These are phyloP conservation scores for Cercopithecus mona DNA, from an alignment of 2,113 vertebrate genomes.

Conservation along the genomic window DNA sequence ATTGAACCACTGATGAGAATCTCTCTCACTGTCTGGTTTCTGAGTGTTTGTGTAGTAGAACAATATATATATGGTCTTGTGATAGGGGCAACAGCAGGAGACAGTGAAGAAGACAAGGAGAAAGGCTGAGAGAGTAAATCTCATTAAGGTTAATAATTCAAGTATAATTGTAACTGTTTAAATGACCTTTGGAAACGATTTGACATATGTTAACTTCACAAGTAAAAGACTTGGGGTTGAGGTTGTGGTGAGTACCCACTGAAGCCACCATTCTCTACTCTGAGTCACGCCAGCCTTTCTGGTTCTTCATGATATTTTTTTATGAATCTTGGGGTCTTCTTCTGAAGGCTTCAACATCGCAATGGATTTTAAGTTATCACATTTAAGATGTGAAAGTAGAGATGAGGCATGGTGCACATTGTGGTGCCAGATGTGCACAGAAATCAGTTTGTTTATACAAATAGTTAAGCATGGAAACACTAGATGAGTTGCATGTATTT, in stretches of 20 bases:
- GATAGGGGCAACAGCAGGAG: neutral
- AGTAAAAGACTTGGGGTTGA: neutral
- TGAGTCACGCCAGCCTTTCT: neutral
- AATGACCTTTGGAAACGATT: neutral
- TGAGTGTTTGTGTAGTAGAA: neutral
- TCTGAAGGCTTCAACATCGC: neutral
- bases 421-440: neutral
- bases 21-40: neutral
- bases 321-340: neutral
- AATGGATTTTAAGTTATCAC: neutral
- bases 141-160: neutral
- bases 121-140: neutral
- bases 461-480: neutral
- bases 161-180: neutral
- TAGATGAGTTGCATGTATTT: neutral
- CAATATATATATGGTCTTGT: neutral
- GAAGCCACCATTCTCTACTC: neutral
- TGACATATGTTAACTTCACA: neutral
- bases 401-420: neutral
- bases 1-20: neutral
- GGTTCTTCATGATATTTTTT: neutral
- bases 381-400: neutral
- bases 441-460: slow-evolving; percentile 25
- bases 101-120: neutral
- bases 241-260: neutral